Evolutionary conservation across 1,140 invertebrate genomes (phyloP).

Genomic region (Heliothis virescens): DNA sequence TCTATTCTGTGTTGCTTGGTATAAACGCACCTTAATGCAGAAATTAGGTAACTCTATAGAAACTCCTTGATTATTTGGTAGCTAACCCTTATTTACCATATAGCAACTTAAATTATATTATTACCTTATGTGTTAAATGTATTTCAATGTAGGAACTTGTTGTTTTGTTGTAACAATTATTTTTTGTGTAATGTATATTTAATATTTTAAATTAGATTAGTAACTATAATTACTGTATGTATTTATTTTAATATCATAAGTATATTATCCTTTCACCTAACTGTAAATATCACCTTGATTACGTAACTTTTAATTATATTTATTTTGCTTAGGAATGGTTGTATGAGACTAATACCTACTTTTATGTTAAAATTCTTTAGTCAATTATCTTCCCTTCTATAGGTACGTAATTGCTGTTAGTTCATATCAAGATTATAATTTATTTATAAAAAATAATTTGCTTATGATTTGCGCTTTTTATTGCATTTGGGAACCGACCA

Average conservation of each 20-base stretch:
- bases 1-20: background rate
- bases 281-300: slow-evolving; percentile 33
- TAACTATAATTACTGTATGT: slow-evolving; percentile 31
- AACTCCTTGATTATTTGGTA: slow-evolving; percentile 8
- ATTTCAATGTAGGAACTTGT: slow-evolving; percentile 18
- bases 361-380: slow-evolving; percentile 27
- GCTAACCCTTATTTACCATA: slow-evolving; percentile 14
- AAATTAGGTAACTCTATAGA: background rate
- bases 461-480: background rate
- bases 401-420: slow-evolving; percentile 16
- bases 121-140: slow-evolving; percentile 21
- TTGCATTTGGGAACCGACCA: background rate
- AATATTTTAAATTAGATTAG: slow-evolving; percentile 36
- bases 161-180: slow-evolving; percentile 30
- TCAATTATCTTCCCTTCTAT: slow-evolving; percentile 41
- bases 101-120: slow-evolving; percentile 22
- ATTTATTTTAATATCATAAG: slow-evolving; percentile 42
- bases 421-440: slow-evolving; percentile 20
- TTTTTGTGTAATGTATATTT: slow-evolving; percentile 41
- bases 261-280: slow-evolving; percentile 29
- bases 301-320: background rate
- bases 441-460: background rate
- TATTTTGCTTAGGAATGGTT: slow-evolving; percentile 4
- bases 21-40: background rate
- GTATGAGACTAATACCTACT: background rate